Evolutionary conservation across 1,140 invertebrate genomes (phyloP), one percentile per base, ranked within the genome.

Genomic region (Tyrophagus putrescentiae): DNA sequence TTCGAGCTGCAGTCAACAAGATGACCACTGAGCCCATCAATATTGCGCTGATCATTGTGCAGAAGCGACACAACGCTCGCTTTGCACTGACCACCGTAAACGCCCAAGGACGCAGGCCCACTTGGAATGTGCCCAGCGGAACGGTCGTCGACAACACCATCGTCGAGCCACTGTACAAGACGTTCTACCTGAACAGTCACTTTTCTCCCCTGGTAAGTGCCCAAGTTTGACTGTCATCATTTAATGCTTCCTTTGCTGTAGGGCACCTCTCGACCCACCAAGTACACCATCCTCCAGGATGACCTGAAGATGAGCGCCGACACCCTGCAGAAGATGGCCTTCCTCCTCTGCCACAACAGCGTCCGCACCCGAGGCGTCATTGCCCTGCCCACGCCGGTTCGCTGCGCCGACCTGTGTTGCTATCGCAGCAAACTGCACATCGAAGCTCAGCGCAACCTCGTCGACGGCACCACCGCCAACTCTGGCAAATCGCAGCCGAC

Each of bases 321-420:
- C 56, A 56, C 67, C 6, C 18, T 67, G 0, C 66, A 68, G 11
- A 61, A 61, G 18, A 34, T 70, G 16, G 61, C 66, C 1, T 67
- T 67, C 42, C 63, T 66, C 29, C 54, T 69, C 25, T 69, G 68
- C 29, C 61, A 65, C 31, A 56, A 60, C 9, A 68, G 64, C 39
- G 60, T 61, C 1, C 41, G 68, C 3, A 58, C 23, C 32, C 54
- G 61, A 16, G 21, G 56, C 21, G 48, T 57, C 50, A 63, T 64
- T 21, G 60, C 65, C 5, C 91, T 93, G 75, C 90, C 90, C 1
- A 84, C 89, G 1, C 88, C 90, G 2, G 64, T 68, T 9, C 53
- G 57, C 36, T 70, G 70, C 56, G 67, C 69, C 11, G 68, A 70
- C 63, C 60, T 68, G 23, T 69, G 66, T 36, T 68, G 68, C 1